Percentiles rank a stretch among this genome's conserved stretches.
phyloP scores from a whole-genome alignment of 2,888 invertebrate genomes.

The Philopedon plagiatum region DNA sequence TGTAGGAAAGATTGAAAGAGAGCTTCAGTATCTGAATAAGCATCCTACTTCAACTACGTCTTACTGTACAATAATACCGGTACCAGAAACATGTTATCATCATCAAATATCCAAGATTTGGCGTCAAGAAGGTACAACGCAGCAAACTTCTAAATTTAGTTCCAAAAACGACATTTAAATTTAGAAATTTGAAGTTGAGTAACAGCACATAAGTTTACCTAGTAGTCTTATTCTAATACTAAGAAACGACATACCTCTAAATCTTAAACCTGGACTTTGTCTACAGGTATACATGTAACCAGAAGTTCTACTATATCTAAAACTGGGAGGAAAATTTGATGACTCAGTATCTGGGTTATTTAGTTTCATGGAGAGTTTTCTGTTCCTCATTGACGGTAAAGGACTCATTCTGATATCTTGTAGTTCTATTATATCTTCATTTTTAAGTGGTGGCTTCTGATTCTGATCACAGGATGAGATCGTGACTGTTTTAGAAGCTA shows the following conservation, averaged over 20 bases:
- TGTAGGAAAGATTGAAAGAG: too few species aligned
- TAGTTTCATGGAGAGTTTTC: conserved; percentile 70
- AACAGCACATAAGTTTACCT: background rate
- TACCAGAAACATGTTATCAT: too few species aligned
- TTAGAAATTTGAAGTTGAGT: too few species aligned
- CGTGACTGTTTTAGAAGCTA: conserved; percentile 66
- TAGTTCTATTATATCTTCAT: conserved; percentile 89
- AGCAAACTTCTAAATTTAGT: too few species aligned
- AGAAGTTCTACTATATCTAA: conserved; percentile 79
- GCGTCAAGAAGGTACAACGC: too few species aligned
- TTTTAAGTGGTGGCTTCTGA: conserved; percentile 55
- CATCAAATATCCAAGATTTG: too few species aligned
- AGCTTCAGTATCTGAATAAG: too few species aligned
- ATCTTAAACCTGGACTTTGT: conserved; percentile 71
- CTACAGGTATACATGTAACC: conserved; percentile 73
- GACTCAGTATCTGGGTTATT: conserved; percentile 72
- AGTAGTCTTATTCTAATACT: background rate
- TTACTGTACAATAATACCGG: too few species aligned
- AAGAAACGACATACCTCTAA: conserved; percentile 66
- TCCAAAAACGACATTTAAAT: too few species aligned
- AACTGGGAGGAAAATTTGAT: conserved; percentile 81
- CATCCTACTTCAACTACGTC: too few species aligned
- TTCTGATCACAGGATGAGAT: conserved; percentile 42
- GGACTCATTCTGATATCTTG: conserved; percentile 90
- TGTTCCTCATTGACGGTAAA: conserved; percentile 82